Evolutionary conservation across 2,888 invertebrate genomes (phyloP), one percentile per base, ranked within the genome.

Genomic region (Protophormia terraenovae): DNA sequence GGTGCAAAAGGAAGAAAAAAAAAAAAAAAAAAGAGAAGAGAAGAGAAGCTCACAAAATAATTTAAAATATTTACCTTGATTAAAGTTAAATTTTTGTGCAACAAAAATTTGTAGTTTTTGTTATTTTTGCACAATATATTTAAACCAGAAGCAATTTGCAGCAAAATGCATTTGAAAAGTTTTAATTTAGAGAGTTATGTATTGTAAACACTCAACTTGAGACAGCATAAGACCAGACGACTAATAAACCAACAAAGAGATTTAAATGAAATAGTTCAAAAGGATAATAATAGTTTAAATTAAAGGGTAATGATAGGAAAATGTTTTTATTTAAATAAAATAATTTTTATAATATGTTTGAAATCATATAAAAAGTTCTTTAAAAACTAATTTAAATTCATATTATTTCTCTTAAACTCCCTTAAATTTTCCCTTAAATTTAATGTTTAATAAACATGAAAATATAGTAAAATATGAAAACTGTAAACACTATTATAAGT

Each of bases 401-500:
- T 14, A 1, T n/a, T 5, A 41, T 41, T 3, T 41, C 4, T 41
- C 5, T 5, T 0, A n/a, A n/a, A 41, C n/a, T 41, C 47, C 19
- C 1, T 47, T 19, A 16, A 8, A 19, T 22, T 35, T n/a, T 38
- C 35, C 16, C 10, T 32, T 3, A 24, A 75, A 62, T 38, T 62
- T 38, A 50, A 24, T 35, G 7, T 8, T 8, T 10, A 50, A n/a
- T 2, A n/a, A 16, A 62, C 0, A n/a, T 3, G 3, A 16, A 71
- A 64, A 38, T 1, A 38, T 38, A 64, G 4, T 3, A 7, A 29
- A n/a, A 24, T 10, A 47, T 45, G 45, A 19, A 38, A 55, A 66
- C 27, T 55, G 72, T 73, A 66, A 81, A 81, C 50, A 67, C 50
- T 58, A 69, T 76, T 53, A 73, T 50, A 77, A 62, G 72, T 69